Conservation (phyloP, 2,888 invertebrate species). For the Caenorhabditis imperialis region DNA sequence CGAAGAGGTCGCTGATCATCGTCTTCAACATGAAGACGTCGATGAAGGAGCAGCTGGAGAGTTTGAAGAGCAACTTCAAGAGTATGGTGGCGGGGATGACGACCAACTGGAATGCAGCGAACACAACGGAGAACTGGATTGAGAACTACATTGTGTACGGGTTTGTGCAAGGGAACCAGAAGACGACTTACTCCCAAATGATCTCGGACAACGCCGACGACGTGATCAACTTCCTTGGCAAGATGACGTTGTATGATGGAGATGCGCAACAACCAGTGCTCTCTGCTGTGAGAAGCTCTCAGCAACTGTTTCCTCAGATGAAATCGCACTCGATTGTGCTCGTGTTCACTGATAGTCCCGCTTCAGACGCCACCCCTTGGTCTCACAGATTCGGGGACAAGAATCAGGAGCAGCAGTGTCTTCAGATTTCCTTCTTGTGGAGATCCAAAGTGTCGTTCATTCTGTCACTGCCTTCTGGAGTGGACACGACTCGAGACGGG, state of each 20-base stretch:
- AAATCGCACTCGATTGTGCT: conserved; percentile 20
- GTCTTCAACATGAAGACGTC: conserved; percentile 45
- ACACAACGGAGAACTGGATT: conserved; percentile 18
- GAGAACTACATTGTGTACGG: conserved; percentile 33
- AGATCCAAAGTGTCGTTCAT: conserved; percentile 40
- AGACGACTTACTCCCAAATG: neutral
- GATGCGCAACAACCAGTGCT: conserved; percentile 21
- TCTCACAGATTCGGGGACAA: conserved; percentile 29
- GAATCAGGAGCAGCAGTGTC: conserved; percentile 24
- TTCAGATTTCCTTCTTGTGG: conserved; percentile 34
- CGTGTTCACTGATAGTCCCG: conserved; percentile 40
- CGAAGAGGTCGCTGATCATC: conserved; percentile 38
- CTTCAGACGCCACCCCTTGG: conserved; percentile 20
- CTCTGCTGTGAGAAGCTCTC: conserved; percentile 12
- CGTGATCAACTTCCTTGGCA: conserved; percentile 3
- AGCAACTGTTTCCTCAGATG: conserved; percentile 22
- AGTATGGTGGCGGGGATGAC: conserved; percentile 12
- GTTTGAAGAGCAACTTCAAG: conserved; percentile 18
- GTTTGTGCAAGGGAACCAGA: conserved; percentile 14
- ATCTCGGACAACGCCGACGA: conserved; percentile 9
- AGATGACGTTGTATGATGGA: conserved; percentile 6
- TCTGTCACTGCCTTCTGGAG: conserved; percentile 12
- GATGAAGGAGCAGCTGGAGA: conserved; percentile 26
- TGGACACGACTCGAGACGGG: neutral
- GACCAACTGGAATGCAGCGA: conserved; percentile 14